These are phyloP conservation scores for Druon quercuslanigerum DNA, from an alignment of 1,140 invertebrate genomes.

Conservation along the genomic window DNA sequence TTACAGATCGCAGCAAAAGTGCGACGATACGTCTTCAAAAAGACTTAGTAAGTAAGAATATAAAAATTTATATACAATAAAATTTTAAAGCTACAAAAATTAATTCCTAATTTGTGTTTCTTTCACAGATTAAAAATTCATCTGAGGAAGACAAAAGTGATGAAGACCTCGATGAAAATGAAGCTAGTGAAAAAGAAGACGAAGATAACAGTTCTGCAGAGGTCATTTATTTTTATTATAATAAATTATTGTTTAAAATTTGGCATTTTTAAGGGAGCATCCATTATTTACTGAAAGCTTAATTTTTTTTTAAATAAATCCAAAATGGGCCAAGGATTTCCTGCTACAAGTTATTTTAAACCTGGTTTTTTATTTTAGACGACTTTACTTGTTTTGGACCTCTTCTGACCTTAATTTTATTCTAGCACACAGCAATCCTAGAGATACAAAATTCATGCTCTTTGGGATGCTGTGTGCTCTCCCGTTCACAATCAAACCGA, in stretches of 20 bases:
- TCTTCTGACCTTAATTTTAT: too few species aligned
- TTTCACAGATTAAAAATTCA: not conserved
- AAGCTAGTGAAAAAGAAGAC: constrained; percentile 42
- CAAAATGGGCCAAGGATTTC: too few species aligned
- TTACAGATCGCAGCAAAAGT: constrained; percentile 61
- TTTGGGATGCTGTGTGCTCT: too few species aligned
- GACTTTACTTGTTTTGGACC: too few species aligned
- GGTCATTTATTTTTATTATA: not conserved
- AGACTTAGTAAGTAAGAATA: constrained; percentile 56
- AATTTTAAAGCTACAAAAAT: not conserved
- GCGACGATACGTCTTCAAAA: constrained; percentile 50
- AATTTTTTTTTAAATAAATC: too few species aligned
- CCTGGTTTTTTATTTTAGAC: too few species aligned
- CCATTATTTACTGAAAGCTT: too few species aligned
- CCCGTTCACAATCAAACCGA: too few species aligned
- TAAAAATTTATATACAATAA: not conserved
- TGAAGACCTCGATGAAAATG: constrained; percentile 32
- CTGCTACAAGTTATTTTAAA: too few species aligned
- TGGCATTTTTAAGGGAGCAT: too few species aligned
- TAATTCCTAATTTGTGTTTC: not conserved
- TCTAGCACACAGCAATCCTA: too few species aligned
- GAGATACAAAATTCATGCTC: too few species aligned
- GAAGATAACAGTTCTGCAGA: constrained; percentile 33
- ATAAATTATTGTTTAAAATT: not conserved
- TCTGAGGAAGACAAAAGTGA: constrained; percentile 15